Conservation (phyloP, 1,140 invertebrate species). For the Macrotrachela quadricornifera region DNA sequence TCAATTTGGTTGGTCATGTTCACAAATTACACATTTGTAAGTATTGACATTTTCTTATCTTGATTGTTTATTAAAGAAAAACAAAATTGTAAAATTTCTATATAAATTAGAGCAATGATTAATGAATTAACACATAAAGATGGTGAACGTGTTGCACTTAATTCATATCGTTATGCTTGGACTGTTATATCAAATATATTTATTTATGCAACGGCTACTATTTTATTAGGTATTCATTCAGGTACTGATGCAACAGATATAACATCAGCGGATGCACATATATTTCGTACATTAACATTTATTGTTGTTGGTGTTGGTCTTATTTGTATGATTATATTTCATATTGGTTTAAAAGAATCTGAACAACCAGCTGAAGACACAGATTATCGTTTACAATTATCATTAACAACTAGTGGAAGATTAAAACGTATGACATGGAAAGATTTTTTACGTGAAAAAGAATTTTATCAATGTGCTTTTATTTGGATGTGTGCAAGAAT, state of each 20-base stretch:
- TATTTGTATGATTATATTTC: slow-evolving; percentile 51
- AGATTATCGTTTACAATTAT: not conserved
- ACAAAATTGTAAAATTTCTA: too few relatives aligned
- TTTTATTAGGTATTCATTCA: slow-evolving; percentile 38
- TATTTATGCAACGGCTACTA: slow-evolving; percentile 55
- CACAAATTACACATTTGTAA: slow-evolving; percentile 69
- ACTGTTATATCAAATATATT: slow-evolving; percentile 52
- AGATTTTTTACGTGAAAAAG: slow-evolving; percentile 41
- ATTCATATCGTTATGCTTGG: slow-evolving; percentile 55
- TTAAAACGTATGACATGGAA: slow-evolving; percentile 20
- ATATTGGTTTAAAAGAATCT: slow-evolving; percentile 36
- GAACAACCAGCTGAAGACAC: slow-evolving; percentile 1
- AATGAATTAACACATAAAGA: slow-evolving; percentile 51
- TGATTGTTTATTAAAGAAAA: too few relatives aligned
- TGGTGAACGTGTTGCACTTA: slow-evolving; percentile 52
- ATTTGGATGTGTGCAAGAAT: slow-evolving; percentile 9
- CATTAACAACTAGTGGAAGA: not conserved
- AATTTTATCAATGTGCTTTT: slow-evolving; percentile 32
- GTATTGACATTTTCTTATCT: slow-evolving; percentile 14
- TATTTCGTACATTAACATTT: slow-evolving; percentile 45
- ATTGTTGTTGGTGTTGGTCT: slow-evolving; percentile 46
- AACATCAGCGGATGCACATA: slow-evolving; percentile 40
- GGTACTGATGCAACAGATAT: slow-evolving; percentile 27
- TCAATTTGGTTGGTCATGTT: slow-evolving; percentile 82
- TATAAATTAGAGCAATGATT: slow-evolving; percentile 42